Evolutionary conservation across 64 coral and sea anemone species (phyloP), one percentile per base, ranked within the genome.

Genomic region (Pachyseris speciosa): DNA sequence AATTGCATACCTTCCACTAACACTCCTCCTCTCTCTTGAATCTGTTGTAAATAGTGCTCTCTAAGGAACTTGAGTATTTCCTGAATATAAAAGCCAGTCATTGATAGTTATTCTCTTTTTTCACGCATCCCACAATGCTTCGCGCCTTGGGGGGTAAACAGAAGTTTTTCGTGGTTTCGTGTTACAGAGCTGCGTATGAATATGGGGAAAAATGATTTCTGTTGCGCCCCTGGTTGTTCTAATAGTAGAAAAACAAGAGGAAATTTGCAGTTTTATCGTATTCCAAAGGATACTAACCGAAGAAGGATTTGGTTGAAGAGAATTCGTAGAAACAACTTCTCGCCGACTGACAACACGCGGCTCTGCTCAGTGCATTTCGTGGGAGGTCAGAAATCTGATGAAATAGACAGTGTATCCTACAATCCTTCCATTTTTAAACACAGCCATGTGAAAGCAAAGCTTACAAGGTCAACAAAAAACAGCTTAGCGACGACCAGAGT

Each of bases 51-150:
- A 43, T 90, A 95, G 24, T 91, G 87, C 53, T 95, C 94, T 91
- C 88, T 86, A 15, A 95, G 83, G 69, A 91, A 95, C 72, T 87
- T 95, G 22, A 95, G 63, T 50, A 95, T 70, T 74, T 95, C 94
- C 94, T 95, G 72, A 15, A 80, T 32, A 63, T 39, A 3, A 67
- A 72, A 1, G 22, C n/a, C n/a, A n/a, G n/a, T n/a, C n/a, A n/a
- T n/a, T n/a, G n/a, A n/a, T n/a, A n/a, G n/a, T n/a, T n/a, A 73
- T 90, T 83, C 89, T 91, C 89, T 85, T 27, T 19, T 84, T 92
- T 34, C 80, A 69, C 90, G 33, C 33, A 25, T 72, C 79, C 89
- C 89, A 84, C 29, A 84, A 92, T 92, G 67, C 67, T 49, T 84
- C 75, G 53, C 89, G 69, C 90, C 71, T 92, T 92, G 80, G 90